Conservation (phyloP, 1,140 invertebrate species). For the Babylonia areolata region DNA sequence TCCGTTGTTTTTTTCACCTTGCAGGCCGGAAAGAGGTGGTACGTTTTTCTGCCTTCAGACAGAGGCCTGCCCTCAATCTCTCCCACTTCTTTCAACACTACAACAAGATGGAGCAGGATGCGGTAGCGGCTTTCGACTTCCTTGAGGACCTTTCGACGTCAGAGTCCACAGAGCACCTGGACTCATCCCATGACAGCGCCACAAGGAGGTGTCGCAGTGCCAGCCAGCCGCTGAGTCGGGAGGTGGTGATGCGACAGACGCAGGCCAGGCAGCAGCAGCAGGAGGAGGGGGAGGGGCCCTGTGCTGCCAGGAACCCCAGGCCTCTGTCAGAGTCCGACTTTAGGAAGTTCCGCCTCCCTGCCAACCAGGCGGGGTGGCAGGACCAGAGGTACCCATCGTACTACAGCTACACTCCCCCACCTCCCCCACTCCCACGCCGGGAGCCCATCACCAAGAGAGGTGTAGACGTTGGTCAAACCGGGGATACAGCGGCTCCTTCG, state of each 20-base stretch:
- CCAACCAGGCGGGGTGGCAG: not conserved
- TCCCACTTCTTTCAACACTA: constrained; percentile 60
- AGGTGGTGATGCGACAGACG: constrained; percentile 17
- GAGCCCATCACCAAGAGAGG: not conserved
- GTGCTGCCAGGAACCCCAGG: not conserved
- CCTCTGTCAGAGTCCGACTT: constrained; percentile 12
- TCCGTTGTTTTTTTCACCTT: too few species aligned
- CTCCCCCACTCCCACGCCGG: not conserved
- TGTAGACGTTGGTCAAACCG: not conserved
- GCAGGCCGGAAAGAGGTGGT: constrained; percentile 21
- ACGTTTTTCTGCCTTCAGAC: not conserved
- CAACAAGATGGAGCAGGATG: constrained; percentile 62
- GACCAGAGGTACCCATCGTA: not conserved
- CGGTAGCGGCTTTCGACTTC: constrained; percentile 68
- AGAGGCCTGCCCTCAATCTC: constrained; percentile 55
- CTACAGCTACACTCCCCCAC: not conserved
- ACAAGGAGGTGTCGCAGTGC: constrained; percentile 25
- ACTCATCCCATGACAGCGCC: not conserved
- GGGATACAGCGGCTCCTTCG: not conserved
- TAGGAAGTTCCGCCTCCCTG: not conserved
- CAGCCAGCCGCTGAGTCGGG: constrained; percentile 21
- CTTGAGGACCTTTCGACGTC: constrained; percentile 58
- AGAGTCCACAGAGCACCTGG: constrained; percentile 18
- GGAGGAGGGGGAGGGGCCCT: not conserved
- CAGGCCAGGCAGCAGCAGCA: constrained; percentile 19